Conservation (phyloP, 2,113 vertebrate genomes). For the Serinus canaria region DNA sequence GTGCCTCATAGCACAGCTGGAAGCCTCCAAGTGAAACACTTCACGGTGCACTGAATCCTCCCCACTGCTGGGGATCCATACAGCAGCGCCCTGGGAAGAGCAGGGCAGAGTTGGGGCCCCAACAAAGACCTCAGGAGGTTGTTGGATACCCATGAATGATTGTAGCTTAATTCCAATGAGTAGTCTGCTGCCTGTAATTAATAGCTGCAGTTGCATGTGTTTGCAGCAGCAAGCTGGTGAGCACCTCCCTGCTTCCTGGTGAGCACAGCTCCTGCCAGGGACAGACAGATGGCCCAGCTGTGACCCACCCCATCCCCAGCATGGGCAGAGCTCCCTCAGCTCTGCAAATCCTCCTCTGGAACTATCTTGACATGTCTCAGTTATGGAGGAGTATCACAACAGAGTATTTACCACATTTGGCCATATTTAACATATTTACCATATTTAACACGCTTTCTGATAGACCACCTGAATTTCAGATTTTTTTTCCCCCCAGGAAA, state of each 20-base stretch:
- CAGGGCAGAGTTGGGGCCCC: rapidly evolving
- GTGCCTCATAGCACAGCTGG: not conserved
- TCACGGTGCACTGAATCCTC: not conserved
- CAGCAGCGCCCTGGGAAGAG: not conserved
- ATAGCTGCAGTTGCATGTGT: not conserved
- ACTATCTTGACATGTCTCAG: not conserved
- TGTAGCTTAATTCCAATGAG: not conserved
- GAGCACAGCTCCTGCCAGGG: not conserved
- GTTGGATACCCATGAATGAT: not conserved
- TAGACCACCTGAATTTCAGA: not conserved
- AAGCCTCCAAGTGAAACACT: not conserved
- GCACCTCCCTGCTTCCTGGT: not conserved
- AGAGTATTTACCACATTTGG: not conserved
- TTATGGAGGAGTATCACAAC: not conserved
- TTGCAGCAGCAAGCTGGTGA: not conserved
- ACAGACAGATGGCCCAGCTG: rapidly evolving
- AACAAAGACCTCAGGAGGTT: not conserved
- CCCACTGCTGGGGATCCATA: not conserved
- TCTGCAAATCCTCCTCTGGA: not conserved
- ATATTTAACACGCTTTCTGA: not conserved
- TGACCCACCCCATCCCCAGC: not conserved
- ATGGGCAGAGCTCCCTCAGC: not conserved
- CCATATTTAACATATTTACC: not conserved
- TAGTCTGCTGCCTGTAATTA: not conserved
- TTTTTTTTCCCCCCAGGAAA: not conserved